phyloP scores from a whole-genome alignment of 1,140 invertebrate genomes.

The Zophobas morio region DNA sequence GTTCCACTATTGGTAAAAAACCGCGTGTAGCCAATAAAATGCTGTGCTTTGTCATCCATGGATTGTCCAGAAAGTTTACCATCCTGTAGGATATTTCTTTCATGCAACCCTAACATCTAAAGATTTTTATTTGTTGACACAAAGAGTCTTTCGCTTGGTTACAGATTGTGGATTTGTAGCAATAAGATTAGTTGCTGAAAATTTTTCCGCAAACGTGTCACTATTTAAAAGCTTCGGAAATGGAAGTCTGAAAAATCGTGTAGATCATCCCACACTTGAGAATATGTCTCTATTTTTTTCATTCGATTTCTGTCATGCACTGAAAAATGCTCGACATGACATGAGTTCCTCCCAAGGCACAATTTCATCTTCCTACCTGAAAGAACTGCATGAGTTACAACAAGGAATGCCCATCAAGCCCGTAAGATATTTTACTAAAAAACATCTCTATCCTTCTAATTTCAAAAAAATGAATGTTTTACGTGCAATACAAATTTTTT shows the following conservation, averaged over 20 bases:
- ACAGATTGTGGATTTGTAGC: slow-evolving; percentile 33
- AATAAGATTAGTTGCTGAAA: slow-evolving; percentile 8
- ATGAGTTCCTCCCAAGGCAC: slow-evolving; percentile 25
- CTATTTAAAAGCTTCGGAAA: slow-evolving; percentile 15
- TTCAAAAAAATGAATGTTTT: slow-evolving; percentile 30
- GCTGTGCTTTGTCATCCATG: slow-evolving; percentile 11
- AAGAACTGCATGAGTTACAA: slow-evolving; percentile 6
- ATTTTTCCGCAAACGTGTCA: background rate
- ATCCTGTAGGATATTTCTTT: slow-evolving; percentile 13
- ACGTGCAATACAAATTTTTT: slow-evolving; percentile 27
- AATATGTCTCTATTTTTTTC: background rate
- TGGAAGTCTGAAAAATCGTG: slow-evolving; percentile 8
- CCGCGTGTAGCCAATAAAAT: slow-evolving; percentile 9
- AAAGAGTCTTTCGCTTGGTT: background rate
- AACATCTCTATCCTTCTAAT: slow-evolving; percentile 13
- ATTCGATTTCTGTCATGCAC: slow-evolving; percentile 11
- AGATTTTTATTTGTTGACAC: slow-evolving; percentile 16
- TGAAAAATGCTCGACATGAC: slow-evolving; percentile 25
- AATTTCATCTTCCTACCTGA: slow-evolving; percentile 14
- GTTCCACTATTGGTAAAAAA: background rate
- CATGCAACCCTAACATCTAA: background rate
- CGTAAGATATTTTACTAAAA: slow-evolving; percentile 4
- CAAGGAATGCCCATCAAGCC: slow-evolving; percentile 10
- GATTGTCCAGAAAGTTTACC: slow-evolving; percentile 5
- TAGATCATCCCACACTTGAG: background rate